Evolutionary conservation across 2,113 vertebrate species (phyloP).

Genomic region (Caranx melampygus): DNA sequence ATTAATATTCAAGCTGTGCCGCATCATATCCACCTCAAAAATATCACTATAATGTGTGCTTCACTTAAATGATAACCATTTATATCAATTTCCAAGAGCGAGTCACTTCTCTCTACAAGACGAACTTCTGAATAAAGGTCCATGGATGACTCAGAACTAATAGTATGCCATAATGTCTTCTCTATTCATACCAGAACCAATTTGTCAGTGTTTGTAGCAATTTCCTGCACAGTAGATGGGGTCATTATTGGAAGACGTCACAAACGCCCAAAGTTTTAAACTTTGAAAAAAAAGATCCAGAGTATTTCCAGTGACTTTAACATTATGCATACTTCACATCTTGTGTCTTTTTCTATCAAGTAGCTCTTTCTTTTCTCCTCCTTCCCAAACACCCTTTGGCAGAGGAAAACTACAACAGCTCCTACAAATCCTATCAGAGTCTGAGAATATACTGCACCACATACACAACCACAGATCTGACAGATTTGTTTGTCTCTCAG

Average conservation of each 20-base stretch:
- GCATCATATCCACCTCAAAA: background rate
- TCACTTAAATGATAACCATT: constrained; percentile 10
- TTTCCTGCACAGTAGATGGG: background rate
- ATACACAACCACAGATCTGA: background rate
- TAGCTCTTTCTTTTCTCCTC: background rate
- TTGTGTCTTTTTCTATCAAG: constrained; percentile 6
- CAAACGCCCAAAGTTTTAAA: background rate
- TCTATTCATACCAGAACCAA: background rate
- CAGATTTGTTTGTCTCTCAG: constrained; percentile 21
- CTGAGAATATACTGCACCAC: constrained; percentile 19
- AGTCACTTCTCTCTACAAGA: background rate
- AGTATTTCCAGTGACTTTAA: constrained; percentile 3
- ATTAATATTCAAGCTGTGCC: background rate
- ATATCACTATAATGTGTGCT: background rate
- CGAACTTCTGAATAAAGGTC: background rate
- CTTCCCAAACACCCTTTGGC: background rate
- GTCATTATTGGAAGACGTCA: background rate
- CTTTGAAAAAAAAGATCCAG: background rate
- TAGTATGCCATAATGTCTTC: constrained; percentile 5
- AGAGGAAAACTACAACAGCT: background rate
- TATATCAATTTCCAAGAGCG: background rate
- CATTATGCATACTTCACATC: background rate
- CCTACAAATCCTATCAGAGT: background rate
- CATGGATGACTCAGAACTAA: background rate
- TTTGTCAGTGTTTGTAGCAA: constrained; percentile 5